Conservation (phyloP, 2,797 vertebrate species). For the Girardinus metallicus region DNA sequence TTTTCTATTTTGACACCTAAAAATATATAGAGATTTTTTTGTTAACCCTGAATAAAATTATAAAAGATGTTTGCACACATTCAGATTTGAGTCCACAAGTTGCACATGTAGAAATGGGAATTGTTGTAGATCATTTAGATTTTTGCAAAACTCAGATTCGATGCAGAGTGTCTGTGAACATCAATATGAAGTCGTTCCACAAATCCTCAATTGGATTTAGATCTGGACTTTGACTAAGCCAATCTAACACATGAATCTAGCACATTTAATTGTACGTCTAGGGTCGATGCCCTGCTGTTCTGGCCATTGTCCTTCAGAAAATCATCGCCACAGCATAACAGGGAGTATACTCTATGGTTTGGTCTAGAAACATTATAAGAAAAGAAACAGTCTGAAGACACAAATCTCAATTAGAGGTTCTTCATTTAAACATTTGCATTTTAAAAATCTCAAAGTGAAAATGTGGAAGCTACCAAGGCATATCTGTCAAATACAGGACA, state of each 20-base stretch:
- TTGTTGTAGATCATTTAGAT: background rate
- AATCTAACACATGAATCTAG: background rate
- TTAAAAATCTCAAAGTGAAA: slow-evolving; percentile 18
- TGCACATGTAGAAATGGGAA: background rate
- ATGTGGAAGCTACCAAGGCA: slow-evolving; percentile 30
- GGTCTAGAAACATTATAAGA: background rate
- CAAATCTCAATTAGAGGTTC: background rate
- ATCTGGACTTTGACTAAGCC: background rate
- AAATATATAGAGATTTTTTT: too few species aligned
- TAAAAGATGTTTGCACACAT: background rate
- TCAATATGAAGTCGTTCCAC: background rate
- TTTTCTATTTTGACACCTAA: background rate
- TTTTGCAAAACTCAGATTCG: background rate
- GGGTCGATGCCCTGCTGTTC: background rate
- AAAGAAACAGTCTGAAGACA: background rate
- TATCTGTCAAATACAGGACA: slow-evolving; percentile 38
- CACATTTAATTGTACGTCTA: background rate
- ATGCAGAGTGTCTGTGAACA: background rate
- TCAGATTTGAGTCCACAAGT: background rate
- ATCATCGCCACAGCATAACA: background rate
- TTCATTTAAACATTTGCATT: background rate
- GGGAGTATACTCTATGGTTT: background rate
- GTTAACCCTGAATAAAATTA: background rate
- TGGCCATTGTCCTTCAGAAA: background rate
- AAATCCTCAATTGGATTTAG: background rate